phyloP scores from a whole-genome alignment of 2,888 invertebrate genomes.

The Torymus tubicola region DNA sequence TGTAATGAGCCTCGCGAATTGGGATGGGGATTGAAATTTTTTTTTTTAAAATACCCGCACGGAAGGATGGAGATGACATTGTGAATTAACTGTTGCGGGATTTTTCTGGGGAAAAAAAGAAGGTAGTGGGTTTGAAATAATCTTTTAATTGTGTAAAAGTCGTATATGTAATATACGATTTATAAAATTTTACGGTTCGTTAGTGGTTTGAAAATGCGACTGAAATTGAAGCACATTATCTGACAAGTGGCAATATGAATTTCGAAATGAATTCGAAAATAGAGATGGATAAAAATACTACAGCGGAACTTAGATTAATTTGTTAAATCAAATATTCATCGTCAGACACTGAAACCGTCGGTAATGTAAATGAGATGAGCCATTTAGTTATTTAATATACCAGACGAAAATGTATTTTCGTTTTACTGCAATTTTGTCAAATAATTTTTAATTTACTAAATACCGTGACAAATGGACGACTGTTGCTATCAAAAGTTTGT shows the following conservation, averaged over 20 bases:
- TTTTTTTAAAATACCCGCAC: not conserved
- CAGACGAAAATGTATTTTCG: not conserved
- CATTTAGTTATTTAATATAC: not conserved
- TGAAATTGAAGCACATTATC: no score
- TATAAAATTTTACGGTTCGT: no score
- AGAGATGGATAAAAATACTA: not conserved
- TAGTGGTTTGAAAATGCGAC: no score
- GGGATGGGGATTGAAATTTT: not conserved
- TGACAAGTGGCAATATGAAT: not conserved
- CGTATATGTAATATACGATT: no score
- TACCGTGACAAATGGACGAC: no score
- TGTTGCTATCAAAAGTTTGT: no score
- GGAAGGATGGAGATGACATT: not conserved
- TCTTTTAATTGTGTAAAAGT: no score
- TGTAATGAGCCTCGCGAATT: not conserved
- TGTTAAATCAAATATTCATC: not conserved
- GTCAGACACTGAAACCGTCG: constrained; percentile 1
- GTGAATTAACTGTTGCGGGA: not conserved
- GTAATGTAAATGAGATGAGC: constrained; percentile 1
- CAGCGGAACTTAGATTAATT: not conserved
- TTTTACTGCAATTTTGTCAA: no score
- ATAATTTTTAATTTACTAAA: no score
- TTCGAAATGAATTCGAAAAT: not conserved
- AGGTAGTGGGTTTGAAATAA: no score
- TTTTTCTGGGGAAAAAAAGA: no score